Percentiles rank a stretch among this genome's conserved stretches.
These are phyloP conservation scores for Encarsia formosa DNA, from an alignment of 2,888 invertebrate species.

Conservation along the genomic window DNA sequence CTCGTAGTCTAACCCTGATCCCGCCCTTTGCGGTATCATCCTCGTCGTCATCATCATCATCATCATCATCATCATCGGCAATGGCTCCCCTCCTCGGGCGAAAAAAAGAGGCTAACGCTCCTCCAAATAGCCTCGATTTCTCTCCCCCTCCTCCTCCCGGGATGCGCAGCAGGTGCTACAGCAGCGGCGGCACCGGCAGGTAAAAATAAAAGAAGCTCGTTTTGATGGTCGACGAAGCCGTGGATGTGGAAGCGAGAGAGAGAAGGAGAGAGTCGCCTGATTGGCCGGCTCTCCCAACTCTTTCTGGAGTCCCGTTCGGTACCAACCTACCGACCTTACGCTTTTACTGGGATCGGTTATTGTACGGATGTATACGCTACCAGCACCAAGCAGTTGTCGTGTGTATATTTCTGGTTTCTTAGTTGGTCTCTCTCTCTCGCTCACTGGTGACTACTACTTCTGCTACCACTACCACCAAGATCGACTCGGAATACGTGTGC, in stretches of 20 bases:
- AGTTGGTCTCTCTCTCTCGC: slow-evolving; percentile 15
- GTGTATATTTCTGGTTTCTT: slow-evolving; percentile 43
- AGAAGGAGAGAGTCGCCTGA: neutral
- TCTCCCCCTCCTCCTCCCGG: too few species aligned
- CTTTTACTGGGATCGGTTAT: neutral
- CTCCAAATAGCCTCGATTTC: too few species aligned
- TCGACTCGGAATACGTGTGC: neutral
- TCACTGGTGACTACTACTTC: slow-evolving; percentile 3
- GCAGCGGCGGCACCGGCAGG: too few species aligned
- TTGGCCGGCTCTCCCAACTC: slow-evolving; percentile 28
- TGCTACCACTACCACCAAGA: slow-evolving; percentile 14
- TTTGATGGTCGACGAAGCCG: neutral
- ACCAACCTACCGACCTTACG: slow-evolving; percentile 31
- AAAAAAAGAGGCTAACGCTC: too few species aligned
- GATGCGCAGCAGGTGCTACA: too few species aligned
- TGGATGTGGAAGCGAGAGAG: neutral
- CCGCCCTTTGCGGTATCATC: too few species aligned
- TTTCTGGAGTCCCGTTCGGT: slow-evolving; percentile 35
- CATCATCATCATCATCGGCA: too few species aligned
- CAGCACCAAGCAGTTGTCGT: too few species aligned
- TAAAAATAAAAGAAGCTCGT: too few species aligned
- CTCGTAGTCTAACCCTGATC: too few species aligned
- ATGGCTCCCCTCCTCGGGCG: too few species aligned
- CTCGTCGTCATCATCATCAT: too few species aligned
- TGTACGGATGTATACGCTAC: slow-evolving; percentile 33